Base-by-base conservation (phyloP, 2,888 invertebrate species). In the Eupithecia inturbata region DNA sequence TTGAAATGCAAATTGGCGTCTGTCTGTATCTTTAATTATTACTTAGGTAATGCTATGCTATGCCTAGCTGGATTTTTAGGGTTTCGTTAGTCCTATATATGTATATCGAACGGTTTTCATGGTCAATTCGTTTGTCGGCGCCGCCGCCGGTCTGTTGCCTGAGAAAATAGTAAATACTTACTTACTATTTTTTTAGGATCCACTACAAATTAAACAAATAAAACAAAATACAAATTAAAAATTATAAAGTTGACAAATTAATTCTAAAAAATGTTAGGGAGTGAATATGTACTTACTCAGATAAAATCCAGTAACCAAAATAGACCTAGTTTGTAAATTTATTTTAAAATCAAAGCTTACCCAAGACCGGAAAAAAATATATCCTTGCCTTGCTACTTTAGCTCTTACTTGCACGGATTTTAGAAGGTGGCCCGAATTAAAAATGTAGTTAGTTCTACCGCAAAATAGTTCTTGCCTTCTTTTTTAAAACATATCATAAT, bases 1-100 rank as follows among this genome's bases (percentile, higher is more conserved):
- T 86, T 87, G 82, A 84, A 85, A 85, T 86, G 84, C 82, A 84
- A 87, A 86, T 86, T 73, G 76, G 72, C 73, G 80, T 83, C 80
- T 84, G 84, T 82, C 85, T 85, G 83, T 80, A 79, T 81, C 80
- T 80, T 79, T 73, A 80, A 83, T 84, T 81, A 86, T 82, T 81
- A 82, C 77, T 26, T 66, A 68, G 63, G 36, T n/a, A 36, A 26
- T 62, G 16, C 14, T 66, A 22, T 67, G 33, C 45, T 31, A 33
- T 62, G 14, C 63, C 70, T 72, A 63, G 31, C 39, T 70, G 31
- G n/a, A 26, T 14, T 41, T 39, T 66, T 39, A 33, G n/a, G 10
- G 63, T 28, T 31, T 62, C 7, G 62, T 64, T 57, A n/a, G n/a
- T n/a, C n/a, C 31, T 31, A 4, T 62, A 5, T 19, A 33, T 31